Conservation (phyloP, 2,113 vertebrate genomes). For the Amphiprion percula region DNA sequence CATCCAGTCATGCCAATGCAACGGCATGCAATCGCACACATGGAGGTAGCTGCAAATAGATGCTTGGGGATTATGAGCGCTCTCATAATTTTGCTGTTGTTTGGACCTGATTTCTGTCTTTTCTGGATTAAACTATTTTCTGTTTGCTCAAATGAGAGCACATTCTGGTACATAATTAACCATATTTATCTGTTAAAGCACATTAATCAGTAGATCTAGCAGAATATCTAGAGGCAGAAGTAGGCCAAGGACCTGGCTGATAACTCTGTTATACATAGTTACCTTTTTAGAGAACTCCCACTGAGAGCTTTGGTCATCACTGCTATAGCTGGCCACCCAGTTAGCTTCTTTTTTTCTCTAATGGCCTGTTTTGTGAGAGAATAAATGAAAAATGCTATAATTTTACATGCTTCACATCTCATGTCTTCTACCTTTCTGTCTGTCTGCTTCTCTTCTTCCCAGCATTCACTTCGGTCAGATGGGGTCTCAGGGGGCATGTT, state of each 20-base stretch:
- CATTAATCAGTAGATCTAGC: constrained; percentile 20
- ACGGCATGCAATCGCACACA: not conserved
- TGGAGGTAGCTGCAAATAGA: constrained; percentile 51
- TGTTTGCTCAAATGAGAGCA: constrained; percentile 18
- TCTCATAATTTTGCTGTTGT: constrained; percentile 40
- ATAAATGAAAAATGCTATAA: constrained; percentile 13
- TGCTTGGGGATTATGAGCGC: constrained; percentile 44
- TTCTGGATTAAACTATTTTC: constrained; percentile 14
- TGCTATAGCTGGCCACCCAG: constrained; percentile 30
- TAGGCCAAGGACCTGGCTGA: constrained; percentile 4
- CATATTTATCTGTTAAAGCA: constrained; percentile 40
- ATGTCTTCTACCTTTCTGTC: constrained; percentile 18
- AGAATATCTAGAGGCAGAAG: not conserved
- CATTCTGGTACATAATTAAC: constrained; percentile 16
- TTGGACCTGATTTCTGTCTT: constrained; percentile 31
- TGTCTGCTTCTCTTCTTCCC: constrained; percentile 12
- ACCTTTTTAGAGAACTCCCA: constrained; percentile 36
- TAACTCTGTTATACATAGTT: constrained; percentile 10
- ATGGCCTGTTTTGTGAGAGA: constrained; percentile 52
- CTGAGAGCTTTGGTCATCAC: constrained; percentile 43
- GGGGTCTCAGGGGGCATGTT: constrained; percentile 57
- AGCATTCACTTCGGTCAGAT: constrained; percentile 7
- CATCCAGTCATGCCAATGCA: constrained; percentile 22
- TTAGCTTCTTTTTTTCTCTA: constrained; percentile 35
- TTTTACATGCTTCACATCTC: constrained; percentile 1